Evolutionary conservation across 2,888 invertebrate species (phyloP), one percentile per base, ranked within the genome.

Genomic region (Andrena hattorfiana): DNA sequence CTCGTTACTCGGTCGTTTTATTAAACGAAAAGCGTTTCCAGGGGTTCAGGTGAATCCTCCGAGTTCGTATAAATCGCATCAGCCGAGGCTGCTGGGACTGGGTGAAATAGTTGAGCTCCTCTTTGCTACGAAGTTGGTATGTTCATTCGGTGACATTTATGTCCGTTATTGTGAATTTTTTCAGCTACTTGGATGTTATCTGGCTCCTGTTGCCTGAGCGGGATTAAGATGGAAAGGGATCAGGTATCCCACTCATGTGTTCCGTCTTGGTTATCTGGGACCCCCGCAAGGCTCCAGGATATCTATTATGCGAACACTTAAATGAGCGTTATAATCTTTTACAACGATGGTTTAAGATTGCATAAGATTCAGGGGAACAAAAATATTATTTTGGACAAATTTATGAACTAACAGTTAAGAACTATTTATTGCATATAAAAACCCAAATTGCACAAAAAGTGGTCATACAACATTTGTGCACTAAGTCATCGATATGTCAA

Each of bases 241-340:
- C 77, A 32, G n/a, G 42, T 42, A 70, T 51, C 49, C 26, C 51
- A 51, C 35, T 62, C 28, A 1, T 26, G 42, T 49, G 66, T 35
- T 60, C 23, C 28, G 54, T 51, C 51, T 75, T 62, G 77, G 63
- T 78, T 67, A 78, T 75, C 42, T 54, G 42, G 23, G 30, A 63
- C 67, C 49, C 74, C 64, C n/a, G 10, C 32, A 26, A 48, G 26
- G 51, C 13, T 42, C 42, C 16, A 51, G 8, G 51, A 62, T 42
- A 62, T n/a, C 3, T 7, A 7, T 48, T 35, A 16, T 32, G 48
- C 35, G 54, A 54, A 54, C 6, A 16, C 32, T 76, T 32, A 35
- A 76, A 74, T 13, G 26, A 63, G 62, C 7, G 26, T 63, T 13
- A 7, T 4, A 16, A 76, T 42, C 35, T 7, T 42, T 23, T 16